Evolutionary conservation across 2,797 vertebrate genomes (phyloP).

Genomic region (Hozukius guyotensis): DNA sequence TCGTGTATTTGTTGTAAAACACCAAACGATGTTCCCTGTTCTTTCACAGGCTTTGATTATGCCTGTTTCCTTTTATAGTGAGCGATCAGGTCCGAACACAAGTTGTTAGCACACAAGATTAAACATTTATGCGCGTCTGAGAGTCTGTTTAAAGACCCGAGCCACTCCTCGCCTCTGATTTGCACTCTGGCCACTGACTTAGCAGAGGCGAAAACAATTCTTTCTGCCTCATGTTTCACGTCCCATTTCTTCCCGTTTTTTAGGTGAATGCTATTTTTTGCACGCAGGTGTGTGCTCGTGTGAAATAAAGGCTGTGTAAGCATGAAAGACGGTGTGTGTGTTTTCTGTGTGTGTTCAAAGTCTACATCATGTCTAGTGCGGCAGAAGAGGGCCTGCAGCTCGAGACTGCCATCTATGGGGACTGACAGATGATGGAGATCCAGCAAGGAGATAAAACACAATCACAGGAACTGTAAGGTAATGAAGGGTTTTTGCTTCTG

Average conservation of each 20-base stretch:
- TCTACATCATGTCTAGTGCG: conserved; percentile 36
- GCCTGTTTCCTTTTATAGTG: conserved; percentile 35
- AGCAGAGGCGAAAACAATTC: conserved; percentile 19
- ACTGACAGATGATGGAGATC: conserved; percentile 42
- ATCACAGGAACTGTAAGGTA: not conserved
- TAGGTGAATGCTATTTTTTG: conserved; percentile 66
- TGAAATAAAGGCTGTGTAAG: conserved; percentile 45
- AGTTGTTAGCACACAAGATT: conserved; percentile 36
- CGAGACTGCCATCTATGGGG: conserved; percentile 77
- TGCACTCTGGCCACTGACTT: conserved; percentile 18
- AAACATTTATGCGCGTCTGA: conserved; percentile 49
- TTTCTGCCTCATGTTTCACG: conserved; percentile 36
- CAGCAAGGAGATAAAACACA: not conserved
- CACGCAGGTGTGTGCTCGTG: conserved; percentile 55
- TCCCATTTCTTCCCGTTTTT: conserved; percentile 56
- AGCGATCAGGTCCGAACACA: conserved; percentile 23
- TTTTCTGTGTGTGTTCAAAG: conserved; percentile 9
- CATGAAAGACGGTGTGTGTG: conserved; percentile 18
- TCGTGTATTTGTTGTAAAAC: conserved; percentile 16
- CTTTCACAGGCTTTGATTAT: conserved; percentile 20
- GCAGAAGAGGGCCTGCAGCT: conserved; percentile 47
- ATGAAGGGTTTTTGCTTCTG: not conserved
- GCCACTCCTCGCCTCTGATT: conserved; percentile 31
- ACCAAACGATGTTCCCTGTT: conserved; percentile 9
- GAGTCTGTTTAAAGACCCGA: conserved; percentile 28